Evolutionary conservation across 2,113 vertebrate species (phyloP).

Genomic region (Lamprologus sp.): DNA sequence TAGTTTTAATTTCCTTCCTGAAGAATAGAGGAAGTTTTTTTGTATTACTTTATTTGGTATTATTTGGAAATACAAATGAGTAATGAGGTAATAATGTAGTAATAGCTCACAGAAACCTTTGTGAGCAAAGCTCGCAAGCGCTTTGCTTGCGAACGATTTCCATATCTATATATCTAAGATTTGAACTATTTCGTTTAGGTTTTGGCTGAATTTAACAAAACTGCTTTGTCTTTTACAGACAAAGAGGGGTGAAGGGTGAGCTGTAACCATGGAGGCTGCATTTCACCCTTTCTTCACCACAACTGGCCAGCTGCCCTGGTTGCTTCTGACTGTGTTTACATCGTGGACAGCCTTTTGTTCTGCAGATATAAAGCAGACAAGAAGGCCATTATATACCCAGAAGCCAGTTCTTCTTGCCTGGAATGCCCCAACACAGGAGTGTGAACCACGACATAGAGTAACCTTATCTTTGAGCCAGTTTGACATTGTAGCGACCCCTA

Average conservation of each 20-base stretch:
- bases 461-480: conserved; percentile 67
- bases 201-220: not conserved
- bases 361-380: conserved; percentile 64
- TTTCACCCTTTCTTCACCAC: not conserved
- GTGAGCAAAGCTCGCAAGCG: not conserved
- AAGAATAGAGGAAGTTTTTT: not conserved
- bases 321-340: conserved; percentile 43
- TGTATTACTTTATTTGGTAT: not conserved
- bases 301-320: conserved; percentile 7
- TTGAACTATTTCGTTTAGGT: not conserved
- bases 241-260: conserved; percentile 12
- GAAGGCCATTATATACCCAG: conserved; percentile 69
- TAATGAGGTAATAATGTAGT: not conserved
- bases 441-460: conserved; percentile 57
- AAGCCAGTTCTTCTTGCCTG: conserved; percentile 75
- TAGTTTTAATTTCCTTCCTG: not conserved
- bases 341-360: conserved; percentile 44
- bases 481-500: conserved; percentile 72
- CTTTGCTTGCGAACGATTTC: not conserved
- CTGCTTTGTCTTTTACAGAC: not conserved
- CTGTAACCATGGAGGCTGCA: conserved; percentile 33
- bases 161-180: not conserved
- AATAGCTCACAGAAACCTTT: not conserved
- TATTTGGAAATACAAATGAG: not conserved
- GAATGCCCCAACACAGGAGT: conserved; percentile 79